phyloP scores from a whole-genome alignment of 2,797 vertebrate species.

The Zalophus californianus region DNA sequence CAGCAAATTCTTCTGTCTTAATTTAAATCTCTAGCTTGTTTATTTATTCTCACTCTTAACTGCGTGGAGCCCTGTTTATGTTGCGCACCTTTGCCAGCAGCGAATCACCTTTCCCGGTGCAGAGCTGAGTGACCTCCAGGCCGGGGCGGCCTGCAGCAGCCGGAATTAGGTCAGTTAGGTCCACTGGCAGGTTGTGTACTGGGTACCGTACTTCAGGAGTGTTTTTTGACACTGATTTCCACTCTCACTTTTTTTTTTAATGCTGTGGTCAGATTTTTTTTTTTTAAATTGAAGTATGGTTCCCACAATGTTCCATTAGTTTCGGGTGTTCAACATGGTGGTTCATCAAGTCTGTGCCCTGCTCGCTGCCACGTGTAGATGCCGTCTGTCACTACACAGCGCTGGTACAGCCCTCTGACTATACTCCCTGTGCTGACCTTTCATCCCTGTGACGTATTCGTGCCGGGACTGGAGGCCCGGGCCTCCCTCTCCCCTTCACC shows the following conservation, averaged over 20 bases:
- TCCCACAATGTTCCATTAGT: neutral
- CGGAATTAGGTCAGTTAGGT: rapidly evolving
- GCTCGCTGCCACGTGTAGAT: neutral
- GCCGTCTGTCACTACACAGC: neutral
- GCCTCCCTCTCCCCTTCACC: neutral
- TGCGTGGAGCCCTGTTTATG: neutral
- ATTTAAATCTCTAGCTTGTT: neutral
- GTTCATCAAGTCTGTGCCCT: neutral
- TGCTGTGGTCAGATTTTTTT: neutral
- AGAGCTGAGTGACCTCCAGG: neutral
- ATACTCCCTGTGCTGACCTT: neutral
- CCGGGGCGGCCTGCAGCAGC: neutral
- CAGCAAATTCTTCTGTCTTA: neutral
- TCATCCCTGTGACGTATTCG: neutral
- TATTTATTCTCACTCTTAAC: neutral
- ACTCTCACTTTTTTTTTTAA: neutral
- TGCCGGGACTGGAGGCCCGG: rapidly evolving
- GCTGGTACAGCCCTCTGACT: rapidly evolving
- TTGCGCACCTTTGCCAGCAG: neutral
- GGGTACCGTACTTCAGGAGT: neutral
- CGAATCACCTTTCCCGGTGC: neutral
- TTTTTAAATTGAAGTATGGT: neutral
- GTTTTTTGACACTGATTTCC: neutral
- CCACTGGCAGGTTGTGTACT: neutral
- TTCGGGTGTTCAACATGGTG: neutral